phyloP scores from a whole-genome alignment of 2,113 vertebrate genomes.

The Chionomys nivalis region DNA sequence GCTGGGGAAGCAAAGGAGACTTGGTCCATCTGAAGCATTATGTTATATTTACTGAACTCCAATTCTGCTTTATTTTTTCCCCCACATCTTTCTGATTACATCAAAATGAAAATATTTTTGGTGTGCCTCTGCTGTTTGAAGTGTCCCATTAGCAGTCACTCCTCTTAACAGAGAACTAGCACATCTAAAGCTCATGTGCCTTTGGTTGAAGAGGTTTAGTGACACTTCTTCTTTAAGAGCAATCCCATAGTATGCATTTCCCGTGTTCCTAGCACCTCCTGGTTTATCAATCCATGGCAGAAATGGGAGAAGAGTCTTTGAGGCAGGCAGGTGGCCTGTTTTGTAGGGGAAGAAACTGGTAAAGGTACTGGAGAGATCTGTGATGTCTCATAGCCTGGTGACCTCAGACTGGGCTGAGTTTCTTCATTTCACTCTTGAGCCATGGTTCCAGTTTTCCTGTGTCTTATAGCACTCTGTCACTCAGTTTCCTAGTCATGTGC shows the following conservation, averaged over 20 bases:
- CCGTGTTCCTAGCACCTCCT: neutral
- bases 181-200: neutral
- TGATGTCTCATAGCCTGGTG: neutral
- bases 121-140: neutral
- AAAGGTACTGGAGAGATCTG: neutral
- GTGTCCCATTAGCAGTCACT: neutral
- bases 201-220: conserved; percentile 14
- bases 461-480: neutral
- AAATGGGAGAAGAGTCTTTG: neutral
- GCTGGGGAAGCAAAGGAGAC: neutral
- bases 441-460: neutral
- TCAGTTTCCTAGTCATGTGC: neutral
- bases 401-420: neutral
- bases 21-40: neutral
- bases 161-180: conserved; percentile 28
- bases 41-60: neutral
- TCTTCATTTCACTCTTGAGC: neutral
- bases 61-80: neutral
- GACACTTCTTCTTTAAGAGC: neutral
- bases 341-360: neutral
- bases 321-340: neutral
- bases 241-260: neutral
- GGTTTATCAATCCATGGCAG: neutral
- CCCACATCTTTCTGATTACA: neutral
- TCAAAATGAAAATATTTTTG: neutral